Conservation (phyloP, 2,113 vertebrate species). For the Poeciliopsis turrubarensis region DNA sequence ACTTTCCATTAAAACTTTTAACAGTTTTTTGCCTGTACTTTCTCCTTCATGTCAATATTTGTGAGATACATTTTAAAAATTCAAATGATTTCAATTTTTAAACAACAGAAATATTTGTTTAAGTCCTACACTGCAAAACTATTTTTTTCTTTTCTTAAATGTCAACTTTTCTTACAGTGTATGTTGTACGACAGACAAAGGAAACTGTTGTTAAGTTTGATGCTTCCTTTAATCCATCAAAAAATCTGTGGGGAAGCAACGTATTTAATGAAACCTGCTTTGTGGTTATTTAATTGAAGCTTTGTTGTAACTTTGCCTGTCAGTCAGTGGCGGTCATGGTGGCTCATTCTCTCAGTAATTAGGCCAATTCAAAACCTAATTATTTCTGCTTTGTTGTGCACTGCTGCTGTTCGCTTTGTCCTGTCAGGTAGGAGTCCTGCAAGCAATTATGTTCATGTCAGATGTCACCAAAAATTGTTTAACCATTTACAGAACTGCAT, state of each 20-base stretch:
- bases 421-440: conserved; percentile 15
- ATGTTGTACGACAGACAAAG: not conserved
- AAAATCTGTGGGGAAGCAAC: not conserved
- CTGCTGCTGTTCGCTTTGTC: conserved; percentile 44
- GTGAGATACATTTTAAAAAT: no score
- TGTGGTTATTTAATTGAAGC: not conserved
- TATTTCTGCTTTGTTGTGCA: conserved; percentile 18
- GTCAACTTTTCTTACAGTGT: not conserved
- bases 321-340: conserved; percentile 28
- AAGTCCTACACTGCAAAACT: no score
- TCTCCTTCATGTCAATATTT: no score
- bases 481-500: conserved; percentile 4
- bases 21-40: no score
- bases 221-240: no score
- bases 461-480: conserved; percentile 4
- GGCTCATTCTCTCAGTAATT: conserved; percentile 33
- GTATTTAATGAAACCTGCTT: not conserved
- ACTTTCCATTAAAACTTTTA: no score
- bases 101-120: no score
- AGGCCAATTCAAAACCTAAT: conserved; percentile 7
- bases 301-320: conserved; percentile 19
- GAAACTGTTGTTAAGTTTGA: no score
- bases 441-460: conserved; percentile 27
- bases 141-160: no score
- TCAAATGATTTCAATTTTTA: no score